Base-by-base conservation (phyloP, 1,140 invertebrate genomes). In the Cylas formicarius region DNA sequence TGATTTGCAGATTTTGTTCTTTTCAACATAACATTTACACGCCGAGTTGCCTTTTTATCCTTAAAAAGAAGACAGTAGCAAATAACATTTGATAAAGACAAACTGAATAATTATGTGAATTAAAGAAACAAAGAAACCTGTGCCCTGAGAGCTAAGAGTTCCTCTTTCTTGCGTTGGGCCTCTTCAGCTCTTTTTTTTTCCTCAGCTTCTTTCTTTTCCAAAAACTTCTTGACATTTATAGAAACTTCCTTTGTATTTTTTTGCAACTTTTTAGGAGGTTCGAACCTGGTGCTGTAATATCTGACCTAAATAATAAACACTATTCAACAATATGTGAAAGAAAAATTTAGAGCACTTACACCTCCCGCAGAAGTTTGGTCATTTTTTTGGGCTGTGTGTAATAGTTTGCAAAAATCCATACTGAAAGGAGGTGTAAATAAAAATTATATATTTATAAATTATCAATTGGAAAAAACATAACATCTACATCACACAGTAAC, bases 1-100 rank as follows among this genome's bases (percentile, higher is more conserved):
- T 90, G 88, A 62, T 89, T 90, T 0, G 86, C 86, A 35, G 86
- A 85, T 69, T 92, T 92, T 16, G 86, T 90, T 2, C 87, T 69
- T 61, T 80, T 79, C 47, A 82, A 69, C 70, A 84, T 82, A 38
- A 77, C 73, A 55, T 74, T 75, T 0, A 78, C 72, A 17, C 76
- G 50, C 47, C 70, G 67, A 22, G 69, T 69, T 10, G 74, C 71
- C 56, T 78, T 78, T 44, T 69, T 70, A 62, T 78, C 76, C 60
- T 63, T 38, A 17, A 53, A 19, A 48, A 37, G 32, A 44, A 2
- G 7, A 31, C 28, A 31, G 13, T 31, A 16, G 14, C 18, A 16
- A 31, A 31, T 16, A 31, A 31, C 28, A 33, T n/a, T 36, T 36
- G 23, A 7, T 17, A 36, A 36, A 36, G 23, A 19, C 11, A 71